phyloP scores from a whole-genome alignment of 2,797 vertebrate genomes.

The Sebastes miniatus region DNA sequence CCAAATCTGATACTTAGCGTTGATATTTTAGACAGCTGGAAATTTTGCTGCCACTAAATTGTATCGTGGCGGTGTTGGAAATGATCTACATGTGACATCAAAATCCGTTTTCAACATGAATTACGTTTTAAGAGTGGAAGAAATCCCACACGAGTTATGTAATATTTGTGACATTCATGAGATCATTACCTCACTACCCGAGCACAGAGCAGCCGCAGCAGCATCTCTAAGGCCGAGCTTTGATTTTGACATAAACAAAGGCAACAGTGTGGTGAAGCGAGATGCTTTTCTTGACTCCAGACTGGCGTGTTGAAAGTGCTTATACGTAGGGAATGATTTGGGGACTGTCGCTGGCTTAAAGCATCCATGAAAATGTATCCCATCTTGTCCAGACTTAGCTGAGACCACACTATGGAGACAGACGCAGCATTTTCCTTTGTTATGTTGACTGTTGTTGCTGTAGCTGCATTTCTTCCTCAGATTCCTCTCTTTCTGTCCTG shows the following conservation, averaged over 20 bases:
- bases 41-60: not conserved
- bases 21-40: constrained; percentile 1
- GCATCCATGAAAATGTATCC: constrained; percentile 51
- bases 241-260: constrained; percentile 65
- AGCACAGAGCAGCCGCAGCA: constrained; percentile 20
- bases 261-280: constrained; percentile 51
- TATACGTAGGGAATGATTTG: constrained; percentile 50
- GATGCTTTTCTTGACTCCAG: constrained; percentile 44
- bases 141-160: constrained; percentile 25
- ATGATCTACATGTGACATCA: not conserved
- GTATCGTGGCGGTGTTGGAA: not conserved
- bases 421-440: constrained; percentile 62
- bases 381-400: constrained; percentile 43
- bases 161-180: constrained; percentile 37
- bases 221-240: constrained; percentile 38
- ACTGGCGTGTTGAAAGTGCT: constrained; percentile 51
- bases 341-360: constrained; percentile 49
- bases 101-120: constrained; percentile 8
- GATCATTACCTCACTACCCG: constrained; percentile 33
- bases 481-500: constrained; percentile 19
- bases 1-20: not conserved
- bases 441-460: constrained; percentile 57
- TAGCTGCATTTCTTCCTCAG: constrained; percentile 45
- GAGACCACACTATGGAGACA: constrained; percentile 50
- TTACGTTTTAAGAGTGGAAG: not conserved